phyloP scores from a whole-genome alignment of 2,797 vertebrate genomes.

The Sparus aurata region DNA sequence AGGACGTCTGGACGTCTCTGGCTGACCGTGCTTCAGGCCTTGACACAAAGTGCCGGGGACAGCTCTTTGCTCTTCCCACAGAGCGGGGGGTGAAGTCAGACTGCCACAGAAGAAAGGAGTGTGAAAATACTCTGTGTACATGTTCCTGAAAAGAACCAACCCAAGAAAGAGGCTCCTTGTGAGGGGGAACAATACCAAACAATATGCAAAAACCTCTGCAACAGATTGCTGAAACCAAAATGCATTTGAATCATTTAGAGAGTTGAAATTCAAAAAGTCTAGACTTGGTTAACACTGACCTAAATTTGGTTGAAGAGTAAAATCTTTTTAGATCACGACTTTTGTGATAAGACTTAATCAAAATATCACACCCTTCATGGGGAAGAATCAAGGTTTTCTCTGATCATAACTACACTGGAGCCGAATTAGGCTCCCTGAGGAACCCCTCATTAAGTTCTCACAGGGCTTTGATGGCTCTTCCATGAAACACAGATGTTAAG shows the following conservation, averaged over 20 bases:
- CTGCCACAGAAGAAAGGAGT: constrained; percentile 39
- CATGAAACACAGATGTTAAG: neutral
- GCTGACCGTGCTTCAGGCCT: constrained; percentile 53
- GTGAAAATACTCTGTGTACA: constrained; percentile 53
- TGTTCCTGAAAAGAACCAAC: constrained; percentile 64
- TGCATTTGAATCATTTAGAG: neutral
- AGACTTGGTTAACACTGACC: neutral
- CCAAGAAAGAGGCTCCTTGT: neutral
- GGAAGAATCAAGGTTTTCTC: neutral
- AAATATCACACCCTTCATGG: neutral
- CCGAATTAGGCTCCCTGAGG: neutral
- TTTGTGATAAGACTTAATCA: neutral
- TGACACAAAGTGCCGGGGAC: constrained; percentile 77
- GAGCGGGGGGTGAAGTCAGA: constrained; percentile 44
- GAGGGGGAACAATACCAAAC: neutral
- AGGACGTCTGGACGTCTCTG: constrained; percentile 69
- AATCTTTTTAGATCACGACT: neutral
- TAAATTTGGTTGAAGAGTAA: neutral
- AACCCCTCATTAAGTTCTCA: neutral
- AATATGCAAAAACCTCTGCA: neutral
- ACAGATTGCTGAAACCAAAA: neutral
- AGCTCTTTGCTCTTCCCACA: constrained; percentile 68
- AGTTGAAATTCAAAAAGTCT: neutral
- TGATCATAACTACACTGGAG: neutral
- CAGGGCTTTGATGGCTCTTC: neutral